Base-by-base conservation (phyloP, 1,140 invertebrate species). In the Magallana angulata region DNA sequence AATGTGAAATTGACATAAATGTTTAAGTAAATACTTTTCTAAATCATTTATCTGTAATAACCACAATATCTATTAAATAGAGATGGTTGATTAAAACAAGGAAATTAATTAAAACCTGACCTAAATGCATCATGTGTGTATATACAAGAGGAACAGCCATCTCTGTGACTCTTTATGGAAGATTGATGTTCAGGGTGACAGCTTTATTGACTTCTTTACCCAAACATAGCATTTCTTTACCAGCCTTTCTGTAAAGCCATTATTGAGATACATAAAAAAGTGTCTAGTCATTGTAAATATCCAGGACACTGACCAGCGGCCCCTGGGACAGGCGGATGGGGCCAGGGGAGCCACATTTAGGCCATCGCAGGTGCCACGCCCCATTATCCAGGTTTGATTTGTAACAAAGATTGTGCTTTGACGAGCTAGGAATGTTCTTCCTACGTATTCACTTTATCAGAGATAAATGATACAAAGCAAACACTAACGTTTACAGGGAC, bases 351-450 rank as follows among this genome's bases (percentile, higher is more conserved):
- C 14, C 64, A 30, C 36, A 30, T 4, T 24, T 1, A 76, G 68
- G 68, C 30, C 24, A 12, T 12, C 36, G 12, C 24, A 30, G 68
- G 68, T 76, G 68, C 68, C 68, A 76, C 24, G 36, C 68, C 68
- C 68, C 68, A 11, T 76, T 9, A 48, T 48, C 36, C 36, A 1
- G 30, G 64, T 9, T 71, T 24, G 11, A 18, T 24, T 18, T 71
- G 24, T 64, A 24, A 30, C 8, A 18, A 30, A 76, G 30, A 9
- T 76, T 12, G 68, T 30, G 14, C 30, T 76, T 18, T 76, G 24
- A 30, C 24, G 18, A 76, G 8, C 24, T 76, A 76, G 68, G 68
- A 76, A 76, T 76, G 68, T 76, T 76, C 68, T 76, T 30, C 68
- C 68, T 76, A 30, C 24, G 68, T 18, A 30, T 24, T 76, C 68